These are phyloP conservation scores for Falcaria lacertinaria DNA, from an alignment of 2,888 invertebrate genomes.

Conservation along the genomic window DNA sequence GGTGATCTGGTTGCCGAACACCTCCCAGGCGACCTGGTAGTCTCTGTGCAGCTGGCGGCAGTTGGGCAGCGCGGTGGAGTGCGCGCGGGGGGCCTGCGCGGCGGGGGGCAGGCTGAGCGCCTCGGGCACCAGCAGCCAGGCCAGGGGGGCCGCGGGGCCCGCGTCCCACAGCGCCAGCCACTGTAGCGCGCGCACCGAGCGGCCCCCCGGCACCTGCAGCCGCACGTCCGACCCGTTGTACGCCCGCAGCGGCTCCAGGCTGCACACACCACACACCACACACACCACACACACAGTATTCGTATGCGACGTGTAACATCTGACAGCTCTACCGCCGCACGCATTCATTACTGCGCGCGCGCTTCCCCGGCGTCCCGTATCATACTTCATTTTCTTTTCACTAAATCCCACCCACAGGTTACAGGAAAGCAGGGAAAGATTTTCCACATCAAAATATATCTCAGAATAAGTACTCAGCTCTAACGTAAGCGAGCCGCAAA, in stretches of 20 bases:
- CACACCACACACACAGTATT: no score
- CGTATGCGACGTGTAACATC: no score
- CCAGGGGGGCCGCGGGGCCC: conserved; percentile 61
- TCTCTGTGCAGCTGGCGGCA: conserved; percentile 92
- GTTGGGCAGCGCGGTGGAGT: conserved; percentile 85
- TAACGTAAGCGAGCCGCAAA: no score
- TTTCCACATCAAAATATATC: no score
- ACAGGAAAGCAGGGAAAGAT: no score
- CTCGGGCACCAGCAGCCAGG: conserved; percentile 85
- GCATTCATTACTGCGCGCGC: no score
- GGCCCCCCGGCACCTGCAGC: conserved; percentile 88
- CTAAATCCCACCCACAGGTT: no score
- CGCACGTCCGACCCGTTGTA: conserved; percentile 87
- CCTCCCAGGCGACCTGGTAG: conserved; percentile 92
- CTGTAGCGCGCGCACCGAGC: conserved; percentile 88
- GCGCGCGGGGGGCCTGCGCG: conserved; percentile 47
- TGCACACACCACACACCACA: conserved; percentile 37
- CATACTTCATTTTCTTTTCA: no score
- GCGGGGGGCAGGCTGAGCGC: conserved; percentile 91
- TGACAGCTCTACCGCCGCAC: no score
- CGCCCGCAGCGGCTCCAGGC: conserved; percentile 87
- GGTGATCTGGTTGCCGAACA: conserved; percentile 93
- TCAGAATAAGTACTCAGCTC: no score
- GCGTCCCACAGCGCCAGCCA: conserved; percentile 92
- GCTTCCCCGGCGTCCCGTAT: no score